Evolutionary conservation across 2,797 vertebrate genomes (phyloP), one percentile per base, ranked within the genome.

Genomic region (Psittacula derbiana): DNA sequence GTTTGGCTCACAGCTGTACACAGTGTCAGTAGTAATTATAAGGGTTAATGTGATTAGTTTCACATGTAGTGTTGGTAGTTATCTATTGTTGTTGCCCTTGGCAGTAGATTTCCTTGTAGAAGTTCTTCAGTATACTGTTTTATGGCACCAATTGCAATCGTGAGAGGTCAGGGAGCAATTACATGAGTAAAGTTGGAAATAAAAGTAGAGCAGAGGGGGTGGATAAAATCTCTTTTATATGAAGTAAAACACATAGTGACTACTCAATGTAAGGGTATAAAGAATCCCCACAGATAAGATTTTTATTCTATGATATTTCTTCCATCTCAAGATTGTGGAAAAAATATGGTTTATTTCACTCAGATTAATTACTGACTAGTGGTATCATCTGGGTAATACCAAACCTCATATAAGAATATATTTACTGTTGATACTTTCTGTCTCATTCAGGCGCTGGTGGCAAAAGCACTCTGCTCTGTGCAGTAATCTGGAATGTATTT

Each of bases 21-120:
- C 71, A 15, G 33, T 93, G 86, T 83, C 89, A 82, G 78, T 64
- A 88, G 90, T 75, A 92, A 97, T 97, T 93, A 95, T 41, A 73
- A 47, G 79, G 91, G 94, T 88, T 97, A 95, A 96, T 73, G 89
- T 43, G 89, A 91, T 96, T 95, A 83, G 89, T 88, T 97, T 93
- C 78, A 85, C 92, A 79, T 16, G 80, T 62, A 55, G 50, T 57
- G 13, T 66, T 52, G 67, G 64, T 40, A 41, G 44, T 66, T 65
- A 10, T 53, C 53, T 86, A 10, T 61, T 94, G 62, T 83, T 83
- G 80, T 40, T 95, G 94, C 87, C 41, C 44, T 91, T 66, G 87
- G 95, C 53, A 8, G 49, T 95, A 31, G 41, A 79, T 93, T 86
- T 71, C 76, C 50, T 71, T 8, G 12, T n/a, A 2, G 4, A 31